Conservation (phyloP, 2,113 vertebrate genomes). For the Meles meles region DNA sequence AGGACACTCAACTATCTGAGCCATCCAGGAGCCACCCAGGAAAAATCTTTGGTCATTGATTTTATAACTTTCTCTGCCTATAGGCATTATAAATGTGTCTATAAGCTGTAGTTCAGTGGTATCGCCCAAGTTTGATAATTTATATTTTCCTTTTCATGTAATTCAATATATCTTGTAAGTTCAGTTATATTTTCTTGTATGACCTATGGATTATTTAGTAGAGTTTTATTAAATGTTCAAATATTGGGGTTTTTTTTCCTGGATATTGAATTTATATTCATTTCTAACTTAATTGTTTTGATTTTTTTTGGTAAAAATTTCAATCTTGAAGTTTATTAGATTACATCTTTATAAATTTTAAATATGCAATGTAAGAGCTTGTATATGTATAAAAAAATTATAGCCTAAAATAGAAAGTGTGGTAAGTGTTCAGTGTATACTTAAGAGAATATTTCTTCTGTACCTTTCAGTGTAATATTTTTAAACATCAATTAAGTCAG, state of each 20-base stretch:
- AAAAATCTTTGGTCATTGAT: not conserved
- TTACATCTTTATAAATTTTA: not conserved
- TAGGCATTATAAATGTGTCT: not conserved
- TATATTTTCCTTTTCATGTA: not conserved
- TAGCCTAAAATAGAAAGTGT: not conserved
- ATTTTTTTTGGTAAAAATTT: not conserved
- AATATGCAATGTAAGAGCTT: not conserved
- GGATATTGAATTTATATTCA: not conserved
- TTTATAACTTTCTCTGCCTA: not conserved
- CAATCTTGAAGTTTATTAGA: not conserved
- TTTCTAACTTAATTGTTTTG: not conserved
- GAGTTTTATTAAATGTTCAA: not conserved
- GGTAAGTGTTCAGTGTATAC: too few relatives aligned
- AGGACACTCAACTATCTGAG: not conserved
- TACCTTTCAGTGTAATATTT: not conserved
- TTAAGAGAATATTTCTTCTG: not conserved
- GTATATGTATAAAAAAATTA: not conserved
- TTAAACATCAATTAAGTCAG: not conserved
- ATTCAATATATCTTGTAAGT: not conserved
- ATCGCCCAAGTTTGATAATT: not conserved
- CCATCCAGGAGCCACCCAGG: not conserved
- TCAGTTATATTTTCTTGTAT: not conserved
- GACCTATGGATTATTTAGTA: not conserved
- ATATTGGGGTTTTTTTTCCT: not conserved
- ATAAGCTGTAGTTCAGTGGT: not conserved